These are phyloP conservation scores for Podargus strigoides DNA, from an alignment of 2,797 vertebrate genomes.

Conservation along the genomic window DNA sequence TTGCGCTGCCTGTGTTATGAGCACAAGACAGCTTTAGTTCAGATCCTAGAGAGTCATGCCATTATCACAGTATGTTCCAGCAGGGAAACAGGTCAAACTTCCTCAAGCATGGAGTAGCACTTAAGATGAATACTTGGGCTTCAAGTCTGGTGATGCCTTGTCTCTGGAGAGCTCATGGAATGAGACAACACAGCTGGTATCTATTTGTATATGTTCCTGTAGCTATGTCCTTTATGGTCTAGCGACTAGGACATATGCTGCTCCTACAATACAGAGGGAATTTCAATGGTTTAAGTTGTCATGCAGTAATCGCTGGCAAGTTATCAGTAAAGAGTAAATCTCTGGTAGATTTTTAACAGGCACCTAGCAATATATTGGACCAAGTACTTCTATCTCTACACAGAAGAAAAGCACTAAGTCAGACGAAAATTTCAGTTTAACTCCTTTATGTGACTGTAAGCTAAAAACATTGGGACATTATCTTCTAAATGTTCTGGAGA, in stretches of 20 bases:
- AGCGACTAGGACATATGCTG: not conserved
- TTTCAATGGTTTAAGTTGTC: not conserved
- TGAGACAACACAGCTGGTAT: not conserved
- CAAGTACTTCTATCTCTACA: not conserved
- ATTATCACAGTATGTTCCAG: not conserved
- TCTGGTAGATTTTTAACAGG: not conserved
- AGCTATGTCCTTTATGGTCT: not conserved
- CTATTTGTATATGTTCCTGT: not conserved
- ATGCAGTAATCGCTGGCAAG: not conserved
- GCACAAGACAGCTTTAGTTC: not conserved
- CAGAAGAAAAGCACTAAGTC: not conserved
- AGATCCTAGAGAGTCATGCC: not conserved
- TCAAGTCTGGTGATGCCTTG: not conserved
- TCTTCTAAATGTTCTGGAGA: not conserved
- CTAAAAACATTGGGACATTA: accelerated
- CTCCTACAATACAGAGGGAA: not conserved
- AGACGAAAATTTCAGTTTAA: not conserved
- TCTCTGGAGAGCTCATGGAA: not conserved
- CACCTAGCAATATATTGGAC: not conserved
- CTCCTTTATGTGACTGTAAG: not conserved
- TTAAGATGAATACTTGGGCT: not conserved
- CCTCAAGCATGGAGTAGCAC: not conserved
- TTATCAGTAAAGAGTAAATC: not conserved
- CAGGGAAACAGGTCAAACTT: not conserved
- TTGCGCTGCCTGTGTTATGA: not conserved